Percentiles rank a stretch among this genome's conserved stretches.
phyloP scores from a whole-genome alignment of 1,140 invertebrate species.

The Drosophila kanapiae region DNA sequence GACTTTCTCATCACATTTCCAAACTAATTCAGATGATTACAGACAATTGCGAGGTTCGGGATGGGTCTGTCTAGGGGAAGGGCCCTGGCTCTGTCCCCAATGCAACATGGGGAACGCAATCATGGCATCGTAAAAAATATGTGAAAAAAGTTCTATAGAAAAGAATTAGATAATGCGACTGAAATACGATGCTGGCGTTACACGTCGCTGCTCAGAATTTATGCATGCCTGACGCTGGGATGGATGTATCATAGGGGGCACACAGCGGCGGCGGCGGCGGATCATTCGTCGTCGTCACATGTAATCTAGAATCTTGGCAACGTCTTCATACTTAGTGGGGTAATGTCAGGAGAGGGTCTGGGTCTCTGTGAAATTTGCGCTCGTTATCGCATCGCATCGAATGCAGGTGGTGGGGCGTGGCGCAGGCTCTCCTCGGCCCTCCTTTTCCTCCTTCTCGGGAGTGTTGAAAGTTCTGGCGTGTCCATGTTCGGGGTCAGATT shows the following conservation, averaged over 20 bases:
- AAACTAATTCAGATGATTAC: constrained; percentile 73
- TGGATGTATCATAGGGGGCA: constrained; percentile 8
- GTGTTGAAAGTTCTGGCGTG: constrained; percentile 82
- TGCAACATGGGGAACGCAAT: constrained; percentile 49
- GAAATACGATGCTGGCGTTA: constrained; percentile 80
- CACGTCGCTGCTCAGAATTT: constrained; percentile 75
- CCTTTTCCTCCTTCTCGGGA: constrained; percentile 36
- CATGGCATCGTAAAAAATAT: constrained; percentile 58
- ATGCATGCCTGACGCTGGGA: constrained; percentile 67
- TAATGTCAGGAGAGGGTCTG: constrained; percentile 59
- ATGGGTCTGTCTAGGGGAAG: constrained; percentile 31
- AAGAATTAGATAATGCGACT: constrained; percentile 77
- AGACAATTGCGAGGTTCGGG: constrained; percentile 48
- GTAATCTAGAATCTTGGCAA: constrained; percentile 81
- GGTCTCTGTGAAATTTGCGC: constrained; percentile 73
- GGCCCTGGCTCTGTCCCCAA: constrained; percentile 30
- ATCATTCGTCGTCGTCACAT: constrained; percentile 59
- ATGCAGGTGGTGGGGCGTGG: constrained; percentile 35
- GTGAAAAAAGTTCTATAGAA: constrained; percentile 53
- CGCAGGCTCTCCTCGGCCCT: neutral
- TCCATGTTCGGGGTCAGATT: constrained; percentile 83
- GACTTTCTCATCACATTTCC: constrained; percentile 71
- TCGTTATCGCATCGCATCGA: constrained; percentile 76
- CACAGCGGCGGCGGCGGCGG: neutral
- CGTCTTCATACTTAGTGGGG: constrained; percentile 78